A percentile compares a stretch with the other conserved stretches of the same genome.
These are phyloP conservation scores for Neoarius graeffei DNA, from an alignment of 2,113 vertebrate genomes.

Conservation along the genomic window DNA sequence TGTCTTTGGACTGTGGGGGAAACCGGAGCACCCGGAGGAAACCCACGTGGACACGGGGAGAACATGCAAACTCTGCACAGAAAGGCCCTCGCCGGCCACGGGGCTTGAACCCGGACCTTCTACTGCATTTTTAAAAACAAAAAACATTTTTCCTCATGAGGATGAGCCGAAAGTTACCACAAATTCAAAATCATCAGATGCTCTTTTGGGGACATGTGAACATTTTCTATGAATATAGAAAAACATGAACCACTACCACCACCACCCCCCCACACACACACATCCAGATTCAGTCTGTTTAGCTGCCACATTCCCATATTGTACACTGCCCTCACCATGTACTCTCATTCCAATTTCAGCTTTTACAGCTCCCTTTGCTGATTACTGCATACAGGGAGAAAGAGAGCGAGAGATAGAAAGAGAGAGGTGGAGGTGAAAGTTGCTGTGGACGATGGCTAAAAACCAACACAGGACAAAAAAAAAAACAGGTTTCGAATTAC, in stretches of 20 bases:
- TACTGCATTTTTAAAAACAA: not conserved
- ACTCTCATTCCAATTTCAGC: slow-evolving; percentile 20
- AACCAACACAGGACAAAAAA: slow-evolving; percentile 20
- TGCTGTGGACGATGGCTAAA: slow-evolving; percentile 5
- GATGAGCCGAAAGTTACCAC: not conserved
- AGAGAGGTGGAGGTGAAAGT: not conserved
- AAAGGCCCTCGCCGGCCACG: no score
- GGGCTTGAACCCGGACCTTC: no score
- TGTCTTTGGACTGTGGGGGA: no score
- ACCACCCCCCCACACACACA: not conserved
- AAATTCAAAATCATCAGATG: not conserved
- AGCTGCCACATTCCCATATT: not conserved
- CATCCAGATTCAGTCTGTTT: not conserved
- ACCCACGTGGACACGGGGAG: no score
- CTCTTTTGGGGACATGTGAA: not conserved
- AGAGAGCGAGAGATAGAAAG: not conserved
- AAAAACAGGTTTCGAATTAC: slow-evolving; percentile 41
- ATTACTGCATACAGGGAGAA: not conserved
- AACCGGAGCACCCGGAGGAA: no score
- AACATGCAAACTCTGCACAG: no score
- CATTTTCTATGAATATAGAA: not conserved
- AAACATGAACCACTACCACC: not conserved
- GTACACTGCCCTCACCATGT: slow-evolving; percentile 13
- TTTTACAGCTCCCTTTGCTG: not conserved
- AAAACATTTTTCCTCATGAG: not conserved